Evolutionary conservation across 2,888 invertebrate genomes (phyloP), one percentile per base, ranked within the genome.

Genomic region (Panorpa germanica): DNA sequence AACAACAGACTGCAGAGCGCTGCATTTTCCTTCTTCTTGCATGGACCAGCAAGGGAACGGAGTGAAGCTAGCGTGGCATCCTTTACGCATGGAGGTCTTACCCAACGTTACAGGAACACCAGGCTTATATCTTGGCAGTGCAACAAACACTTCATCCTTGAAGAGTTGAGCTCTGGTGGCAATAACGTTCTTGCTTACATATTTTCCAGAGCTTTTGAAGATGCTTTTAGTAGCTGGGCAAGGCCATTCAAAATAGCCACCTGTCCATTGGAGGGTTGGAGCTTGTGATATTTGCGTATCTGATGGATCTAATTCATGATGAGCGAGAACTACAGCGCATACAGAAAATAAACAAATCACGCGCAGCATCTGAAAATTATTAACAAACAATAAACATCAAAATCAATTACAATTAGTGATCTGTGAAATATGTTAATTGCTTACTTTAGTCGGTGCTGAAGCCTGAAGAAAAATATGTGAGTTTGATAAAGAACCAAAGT

Each of bases 51-150:
- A 65, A 16, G 67, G 78, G 57, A 59, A 77, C 0, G 78, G 71
- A 37, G 51, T 44, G 7, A 69, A 48, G 2, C 50, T 48, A 0
- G 62, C 54, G 7, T 55, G 49, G 35, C 61, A 63, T 19, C 58
- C 56, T 3, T 52, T 47, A 34, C 54, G 55, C 17, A 66, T 43
- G 1, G 51, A 49, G 2, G 63, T 50, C 34, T 56, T 58, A 32
- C 71, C 76, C 12, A 78, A 49, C 1, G 75, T 73, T 9, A 70
- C 67, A 1, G 75, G 61, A 2, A 74, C 65, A 3, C 76, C 76
- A 7, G 59, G 55, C 36, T 67, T 69, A 46, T 53, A 55, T 3
- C 70, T 56, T 0, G 70, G 70, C 38, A 69, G 39, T 0, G 66
- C 68, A 13, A 70, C 31, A 38, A 59, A 61, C 1, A 57, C 59